Conservation (phyloP, 64 coral and sea anemone species). For the Stylophora pistillata region DNA sequence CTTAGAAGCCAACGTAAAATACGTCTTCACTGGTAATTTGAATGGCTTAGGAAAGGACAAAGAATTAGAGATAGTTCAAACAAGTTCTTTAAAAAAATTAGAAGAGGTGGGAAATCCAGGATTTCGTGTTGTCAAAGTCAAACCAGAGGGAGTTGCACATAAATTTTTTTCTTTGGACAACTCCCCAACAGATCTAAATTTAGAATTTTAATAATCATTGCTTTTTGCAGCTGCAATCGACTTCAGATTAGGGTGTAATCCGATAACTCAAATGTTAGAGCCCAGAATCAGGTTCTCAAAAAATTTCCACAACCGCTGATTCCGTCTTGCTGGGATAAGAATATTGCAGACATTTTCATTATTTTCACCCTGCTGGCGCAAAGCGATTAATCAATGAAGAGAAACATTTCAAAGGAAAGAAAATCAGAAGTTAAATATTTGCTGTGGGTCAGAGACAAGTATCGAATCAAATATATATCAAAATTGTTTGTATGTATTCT, state of each 20-base stretch:
- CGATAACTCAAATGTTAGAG: neutral
- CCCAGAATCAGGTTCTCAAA: neutral
- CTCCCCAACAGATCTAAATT: constrained; percentile 70
- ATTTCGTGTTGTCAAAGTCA: constrained; percentile 81
- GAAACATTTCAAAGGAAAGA: too few relatives aligned
- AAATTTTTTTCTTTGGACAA: constrained; percentile 71
- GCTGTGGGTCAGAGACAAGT: too few relatives aligned
- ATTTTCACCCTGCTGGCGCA: too few relatives aligned
- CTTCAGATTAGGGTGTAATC: neutral
- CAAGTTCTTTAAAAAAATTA: constrained; percentile 46
- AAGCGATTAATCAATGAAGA: too few relatives aligned
- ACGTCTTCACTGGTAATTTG: constrained; percentile 53
- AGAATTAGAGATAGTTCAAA: constrained; percentile 74
- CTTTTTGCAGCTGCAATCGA: constrained; percentile 9
- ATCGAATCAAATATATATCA: too few relatives aligned
- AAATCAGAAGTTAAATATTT: too few relatives aligned
- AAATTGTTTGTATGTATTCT: too few relatives aligned
- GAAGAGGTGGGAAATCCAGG: constrained; percentile 28
- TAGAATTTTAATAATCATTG: constrained; percentile 47
- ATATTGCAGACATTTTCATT: too few relatives aligned
- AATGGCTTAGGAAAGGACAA: constrained; percentile 61
- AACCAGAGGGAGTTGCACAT: constrained; percentile 54
- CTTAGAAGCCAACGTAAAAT: constrained; percentile 69
- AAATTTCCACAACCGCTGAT: too few relatives aligned
- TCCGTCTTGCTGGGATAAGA: too few relatives aligned